phyloP scores from a whole-genome alignment of 2,888 invertebrate genomes.

The Gerris lacustris region DNA sequence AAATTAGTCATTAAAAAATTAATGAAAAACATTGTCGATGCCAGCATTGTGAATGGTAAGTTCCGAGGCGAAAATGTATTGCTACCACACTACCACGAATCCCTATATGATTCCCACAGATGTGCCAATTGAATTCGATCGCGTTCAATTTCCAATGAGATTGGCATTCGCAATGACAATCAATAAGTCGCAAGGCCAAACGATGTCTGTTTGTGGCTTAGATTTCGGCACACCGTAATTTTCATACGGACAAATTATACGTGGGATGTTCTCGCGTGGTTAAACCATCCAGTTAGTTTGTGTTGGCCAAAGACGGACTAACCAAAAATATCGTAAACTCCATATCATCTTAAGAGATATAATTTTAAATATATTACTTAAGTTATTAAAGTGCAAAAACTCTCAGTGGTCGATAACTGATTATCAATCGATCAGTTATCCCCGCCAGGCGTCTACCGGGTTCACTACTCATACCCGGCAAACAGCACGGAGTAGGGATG shows the following conservation, averaged over 20 bases:
- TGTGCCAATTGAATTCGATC: background rate
- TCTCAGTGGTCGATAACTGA: too few species aligned
- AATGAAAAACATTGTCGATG: conserved; percentile 20
- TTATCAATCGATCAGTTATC: too few species aligned
- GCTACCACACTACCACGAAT: background rate
- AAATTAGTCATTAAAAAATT: conserved; percentile 20
- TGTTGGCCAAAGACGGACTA: too few species aligned
- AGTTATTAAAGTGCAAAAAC: too few species aligned
- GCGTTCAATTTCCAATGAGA: background rate
- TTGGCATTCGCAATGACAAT: background rate
- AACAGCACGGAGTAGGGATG: too few species aligned
- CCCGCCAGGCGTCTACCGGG: too few species aligned
- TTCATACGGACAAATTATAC: background rate
- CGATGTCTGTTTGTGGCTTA: background rate
- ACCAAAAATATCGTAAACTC: too few species aligned
- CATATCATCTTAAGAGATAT: too few species aligned
- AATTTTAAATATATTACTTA: too few species aligned
- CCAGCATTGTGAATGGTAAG: conserved; percentile 11
- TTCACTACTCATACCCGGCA: too few species aligned
- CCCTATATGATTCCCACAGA: background rate
- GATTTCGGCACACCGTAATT: background rate
- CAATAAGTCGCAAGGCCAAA: background rate
- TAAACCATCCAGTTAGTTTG: too few species aligned
- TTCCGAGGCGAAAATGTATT: background rate
- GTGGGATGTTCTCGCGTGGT: background rate